A percentile compares a stretch with the other conserved stretches of the same genome.
Evolutionary conservation across 2,113 vertebrate genomes (phyloP).

Genomic region (Tetrax tetrax): DNA sequence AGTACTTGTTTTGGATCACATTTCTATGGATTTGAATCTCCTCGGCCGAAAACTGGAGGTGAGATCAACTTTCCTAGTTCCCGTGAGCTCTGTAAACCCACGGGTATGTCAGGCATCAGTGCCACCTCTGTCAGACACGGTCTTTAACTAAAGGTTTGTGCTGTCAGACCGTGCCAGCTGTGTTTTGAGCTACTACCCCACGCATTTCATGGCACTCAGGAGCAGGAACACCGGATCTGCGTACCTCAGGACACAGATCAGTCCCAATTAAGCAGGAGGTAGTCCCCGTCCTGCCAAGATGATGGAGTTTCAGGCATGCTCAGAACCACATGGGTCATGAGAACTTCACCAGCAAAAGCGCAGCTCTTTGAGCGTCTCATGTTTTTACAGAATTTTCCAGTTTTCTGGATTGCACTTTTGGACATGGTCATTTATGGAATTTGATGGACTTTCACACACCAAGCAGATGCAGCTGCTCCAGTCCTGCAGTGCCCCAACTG

Average conservation of each 20-base stretch:
- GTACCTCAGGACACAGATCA: neutral
- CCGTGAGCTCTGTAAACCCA: neutral
- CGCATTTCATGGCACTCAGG: too few relatives aligned
- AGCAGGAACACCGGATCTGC: neutral
- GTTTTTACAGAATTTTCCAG: neutral
- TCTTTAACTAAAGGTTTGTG: neutral
- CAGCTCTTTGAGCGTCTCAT: neutral
- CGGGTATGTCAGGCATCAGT: neutral
- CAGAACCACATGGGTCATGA: neutral
- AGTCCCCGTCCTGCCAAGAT: neutral
- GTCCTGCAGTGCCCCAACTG: neutral
- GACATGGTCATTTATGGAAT: neutral
- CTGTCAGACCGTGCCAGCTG: neutral
- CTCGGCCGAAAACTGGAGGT: neutral
- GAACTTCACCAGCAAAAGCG: neutral
- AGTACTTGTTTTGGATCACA: neutral
- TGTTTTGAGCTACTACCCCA: neutral
- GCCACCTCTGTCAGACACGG: neutral
- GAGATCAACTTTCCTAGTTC: neutral
- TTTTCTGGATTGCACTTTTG: neutral
- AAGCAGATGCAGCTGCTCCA: neutral
- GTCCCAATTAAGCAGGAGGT: neutral
- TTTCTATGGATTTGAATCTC: neutral
- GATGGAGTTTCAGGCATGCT: neutral
- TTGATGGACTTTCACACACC: neutral